A percentile compares a stretch with the other conserved stretches of the same genome.
Evolutionary conservation across 2,113 vertebrate genomes (phyloP).

Genomic region (Noturus placidus): DNA sequence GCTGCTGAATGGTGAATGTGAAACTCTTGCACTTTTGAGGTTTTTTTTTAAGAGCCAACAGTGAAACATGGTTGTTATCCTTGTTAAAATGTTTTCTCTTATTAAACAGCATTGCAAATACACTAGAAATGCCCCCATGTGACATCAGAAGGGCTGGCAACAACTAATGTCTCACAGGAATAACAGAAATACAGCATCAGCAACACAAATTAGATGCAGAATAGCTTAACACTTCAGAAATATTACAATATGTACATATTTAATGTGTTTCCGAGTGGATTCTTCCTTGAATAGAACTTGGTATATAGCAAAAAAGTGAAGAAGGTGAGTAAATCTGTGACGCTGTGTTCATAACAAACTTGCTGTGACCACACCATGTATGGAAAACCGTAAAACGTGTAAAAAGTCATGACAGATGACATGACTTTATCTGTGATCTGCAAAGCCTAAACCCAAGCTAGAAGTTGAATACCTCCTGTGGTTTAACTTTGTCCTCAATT

Average conservation of each 20-base stretch:
- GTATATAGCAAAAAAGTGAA: conserved; percentile 18
- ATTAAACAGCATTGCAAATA: background rate
- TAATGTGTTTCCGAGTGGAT: background rate
- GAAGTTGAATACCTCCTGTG: conserved; percentile 46
- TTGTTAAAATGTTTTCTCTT: background rate
- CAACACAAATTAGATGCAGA: background rate
- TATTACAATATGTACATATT: too few relatives aligned
- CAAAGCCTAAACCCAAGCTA: background rate
- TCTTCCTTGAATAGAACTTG: background rate
- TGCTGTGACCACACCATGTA: background rate
- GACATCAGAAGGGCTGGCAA: background rate
- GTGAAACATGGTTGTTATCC: background rate
- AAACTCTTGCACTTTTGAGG: background rate
- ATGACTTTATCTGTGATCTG: conserved; percentile 12
- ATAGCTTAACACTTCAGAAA: background rate
- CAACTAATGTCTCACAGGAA: background rate
- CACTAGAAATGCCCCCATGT: background rate
- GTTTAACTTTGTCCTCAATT: conserved; percentile 34
- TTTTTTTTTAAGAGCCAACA: background rate
- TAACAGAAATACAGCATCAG: background rate
- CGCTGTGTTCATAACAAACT: conserved; percentile 7
- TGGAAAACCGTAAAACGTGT: background rate
- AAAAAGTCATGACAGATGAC: background rate
- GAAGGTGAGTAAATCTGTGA: conserved; percentile 32
- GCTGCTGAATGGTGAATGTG: background rate